These are phyloP conservation scores for Ganaspis sp. DNA, from an alignment of 1,140 invertebrate genomes.

Conservation along the genomic window DNA sequence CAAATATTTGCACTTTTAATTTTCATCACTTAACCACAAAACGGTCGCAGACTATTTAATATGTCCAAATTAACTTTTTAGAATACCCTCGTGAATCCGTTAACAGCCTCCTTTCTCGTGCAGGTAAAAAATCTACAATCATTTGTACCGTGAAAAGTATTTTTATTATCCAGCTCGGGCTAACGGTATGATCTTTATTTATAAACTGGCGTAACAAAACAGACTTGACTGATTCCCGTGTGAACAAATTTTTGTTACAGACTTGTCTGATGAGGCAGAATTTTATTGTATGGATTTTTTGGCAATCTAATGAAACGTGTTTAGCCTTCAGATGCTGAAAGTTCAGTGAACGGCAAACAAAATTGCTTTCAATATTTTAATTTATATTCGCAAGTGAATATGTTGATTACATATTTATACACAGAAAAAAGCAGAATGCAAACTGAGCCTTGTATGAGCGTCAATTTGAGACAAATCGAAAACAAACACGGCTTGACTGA, in stretches of 20 bases:
- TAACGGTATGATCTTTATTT: conserved; percentile 26
- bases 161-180: conserved; percentile 14
- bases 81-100: conserved; percentile 16
- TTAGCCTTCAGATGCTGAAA: no score
- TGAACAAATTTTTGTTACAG: neutral
- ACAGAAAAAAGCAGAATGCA: no score
- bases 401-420: no score
- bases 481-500: no score
- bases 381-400: no score
- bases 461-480: no score
- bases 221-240: conserved; percentile 2
- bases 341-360: no score
- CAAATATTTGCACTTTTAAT: neutral
- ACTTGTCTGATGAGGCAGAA: no score
- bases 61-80: conserved; percentile 14
- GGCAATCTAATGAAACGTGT: no score
- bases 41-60: neutral
- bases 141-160: conserved; percentile 30
- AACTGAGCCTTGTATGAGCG: no score
- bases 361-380: no score
- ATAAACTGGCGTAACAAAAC: conserved; percentile 24
- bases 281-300: no score
- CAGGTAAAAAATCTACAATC: conserved; percentile 23
- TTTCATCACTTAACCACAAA: neutral
- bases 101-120: conserved; percentile 1